Base-by-base conservation (phyloP, 2,797 vertebrate species). In the Pagetopsis macropterus region DNA sequence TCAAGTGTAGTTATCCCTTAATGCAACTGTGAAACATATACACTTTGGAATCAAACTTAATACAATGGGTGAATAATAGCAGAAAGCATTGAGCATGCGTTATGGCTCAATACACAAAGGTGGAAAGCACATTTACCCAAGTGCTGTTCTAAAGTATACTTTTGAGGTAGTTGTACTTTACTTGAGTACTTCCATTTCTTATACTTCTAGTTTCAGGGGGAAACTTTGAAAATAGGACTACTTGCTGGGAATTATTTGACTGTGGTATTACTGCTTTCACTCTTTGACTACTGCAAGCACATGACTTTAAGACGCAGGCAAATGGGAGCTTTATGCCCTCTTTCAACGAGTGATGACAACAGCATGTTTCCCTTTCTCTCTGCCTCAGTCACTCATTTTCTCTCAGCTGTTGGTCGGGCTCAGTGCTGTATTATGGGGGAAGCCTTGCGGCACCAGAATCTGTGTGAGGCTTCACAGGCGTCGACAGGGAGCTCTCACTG, bases 401-500 rank as follows among this genome's bases (percentile, higher is more conserved):
- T 75, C 67, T 75, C 75, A 58, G 41, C 78, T 68, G 55, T 70
- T 81, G 16, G 0, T 67, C 21, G 4, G 63, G 50, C 60, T 69
- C 1, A 16, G 37, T 43, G 60, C 65, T 61, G 75, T 41, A 72
- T 70, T 65, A 67, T 75, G 64, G 76, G 78, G 80, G 74, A 61
- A 84, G 83, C 75, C 83, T 72, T 45, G 76, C 78, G 54, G 83
- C 79, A 0, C 41, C 17, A 10, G 61, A 77, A 77, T 84, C 80
- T 54, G 55, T 69, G 72, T 52, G 33, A 65, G 70, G 78, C 86
- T 87, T 90, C 84, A 78, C 67, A 78, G 63, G 72, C 58, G 57
- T 84, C 79, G 43, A 82, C 83, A 37, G 87, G 84, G 83, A 87
- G 83, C 83, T 76, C 67, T 78, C 70, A 87, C 79, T 90, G 90